A percentile compares a stretch with the other conserved stretches of the same genome.
These are phyloP conservation scores for western clawed frog (Xenopus tropicalis) DNA, from an alignment of 2,113 vertebrate species.

Conservation along the genomic window UCB_Xtro_10.0 CM004448.2:152213001-152213500, in stretches of 20 bases:
- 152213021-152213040: too few species aligned
- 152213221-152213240: constrained; percentile 76
- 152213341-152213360: neutral
- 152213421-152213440: constrained; percentile 61
- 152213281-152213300: constrained; percentile 88
- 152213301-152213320: constrained; percentile 86
- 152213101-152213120: too few species aligned
- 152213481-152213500: neutral
- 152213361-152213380: neutral
- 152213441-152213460: constrained; percentile 71
- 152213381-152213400: neutral
- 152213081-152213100: too few species aligned
- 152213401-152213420: constrained; percentile 63
- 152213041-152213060: too few species aligned
- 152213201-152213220: too few species aligned
- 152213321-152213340: constrained; percentile 56
- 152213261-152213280: constrained; percentile 85
- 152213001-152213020: too few species aligned
- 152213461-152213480: constrained; percentile 66
- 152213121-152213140: too few species aligned
- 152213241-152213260: constrained; percentile 71
- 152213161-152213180: too few species aligned
- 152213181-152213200: too few species aligned
- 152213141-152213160: too few species aligned
- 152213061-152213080: too few species aligned